Evolutionary conservation across 2,797 vertebrate genomes (phyloP).

Genomic region (Lepidocolaptes lacrymiger): DNA sequence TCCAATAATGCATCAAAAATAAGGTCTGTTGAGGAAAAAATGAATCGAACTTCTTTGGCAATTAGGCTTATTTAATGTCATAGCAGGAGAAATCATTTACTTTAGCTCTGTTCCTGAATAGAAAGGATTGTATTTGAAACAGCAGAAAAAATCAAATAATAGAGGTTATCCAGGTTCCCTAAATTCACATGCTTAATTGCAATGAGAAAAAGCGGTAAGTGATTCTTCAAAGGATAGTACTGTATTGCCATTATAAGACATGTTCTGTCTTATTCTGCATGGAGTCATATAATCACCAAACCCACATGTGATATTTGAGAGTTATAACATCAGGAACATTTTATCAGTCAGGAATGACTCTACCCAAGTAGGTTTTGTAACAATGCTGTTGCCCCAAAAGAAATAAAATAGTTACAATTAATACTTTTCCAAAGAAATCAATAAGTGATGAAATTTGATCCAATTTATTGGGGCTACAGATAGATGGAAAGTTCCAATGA

Average conservation of each 20-base stretch:
- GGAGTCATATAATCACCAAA: neutral
- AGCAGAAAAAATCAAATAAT: neutral
- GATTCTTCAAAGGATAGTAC: neutral
- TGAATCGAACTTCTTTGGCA: neutral
- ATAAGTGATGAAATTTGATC: neutral
- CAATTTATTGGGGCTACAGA: neutral
- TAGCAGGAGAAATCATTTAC: neutral
- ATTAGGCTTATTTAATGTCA: neutral
- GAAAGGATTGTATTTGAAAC: neutral
- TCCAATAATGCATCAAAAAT: neutral
- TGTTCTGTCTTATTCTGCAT: neutral
- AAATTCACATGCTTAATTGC: neutral
- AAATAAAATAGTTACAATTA: neutral
- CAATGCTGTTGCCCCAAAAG: neutral
- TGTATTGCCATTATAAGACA: neutral
- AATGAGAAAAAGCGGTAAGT: neutral
- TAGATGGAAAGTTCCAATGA: neutral
- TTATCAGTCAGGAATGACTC: neutral
- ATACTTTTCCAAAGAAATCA: neutral
- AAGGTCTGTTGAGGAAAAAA: neutral
- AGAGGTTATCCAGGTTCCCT: neutral
- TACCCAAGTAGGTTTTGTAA: neutral
- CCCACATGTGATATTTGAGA: neutral
- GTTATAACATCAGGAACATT: neutral
- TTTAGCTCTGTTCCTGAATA: neutral